A percentile compares a stretch with the other conserved stretches of the same genome.
These are phyloP conservation scores for Diarsia dahlii DNA, from an alignment of 2,888 invertebrate genomes.

Conservation along the genomic window DNA sequence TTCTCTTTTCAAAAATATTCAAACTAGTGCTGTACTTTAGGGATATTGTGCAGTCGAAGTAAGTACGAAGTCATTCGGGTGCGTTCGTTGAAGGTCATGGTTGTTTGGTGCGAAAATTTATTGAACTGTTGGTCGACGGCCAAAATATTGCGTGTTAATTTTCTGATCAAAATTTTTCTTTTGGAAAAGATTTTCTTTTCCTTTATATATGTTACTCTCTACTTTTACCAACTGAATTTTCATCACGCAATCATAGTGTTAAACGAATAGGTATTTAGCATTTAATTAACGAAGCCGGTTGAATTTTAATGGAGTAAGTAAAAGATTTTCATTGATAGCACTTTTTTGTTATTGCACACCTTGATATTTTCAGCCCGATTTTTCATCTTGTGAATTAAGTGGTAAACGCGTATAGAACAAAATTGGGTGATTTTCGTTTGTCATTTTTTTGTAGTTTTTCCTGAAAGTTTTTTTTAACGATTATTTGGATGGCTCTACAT, in stretches of 20 bases:
- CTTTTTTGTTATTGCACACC: constrained; percentile 24
- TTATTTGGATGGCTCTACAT: neutral
- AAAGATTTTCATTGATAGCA: constrained; percentile 40
- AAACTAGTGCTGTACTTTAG: constrained; percentile 23
- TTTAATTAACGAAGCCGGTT: constrained; percentile 49
- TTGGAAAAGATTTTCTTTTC: constrained; percentile 2
- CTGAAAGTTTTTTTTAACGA: neutral
- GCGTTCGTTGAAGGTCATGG: constrained; percentile 59
- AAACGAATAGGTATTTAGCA: constrained; percentile 37
- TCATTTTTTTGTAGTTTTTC: neutral
- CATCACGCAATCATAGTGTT: constrained; percentile 59
- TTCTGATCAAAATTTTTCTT: neutral
- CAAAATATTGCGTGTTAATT: constrained; percentile 1
- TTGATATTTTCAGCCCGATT: constrained; percentile 27
- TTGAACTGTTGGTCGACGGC: constrained; percentile 29
- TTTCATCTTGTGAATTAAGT: constrained; percentile 45
- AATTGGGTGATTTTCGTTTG: neutral
- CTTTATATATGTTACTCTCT: neutral
- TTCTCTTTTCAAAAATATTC: neutral
- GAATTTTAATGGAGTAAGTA: constrained; percentile 54
- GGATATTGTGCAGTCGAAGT: constrained; percentile 41
- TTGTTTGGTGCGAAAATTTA: constrained; percentile 48
- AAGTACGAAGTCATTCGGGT: constrained; percentile 37
- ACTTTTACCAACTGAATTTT: constrained; percentile 30
- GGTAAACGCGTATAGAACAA: constrained; percentile 14